Evolutionary conservation across 2,888 invertebrate species (phyloP).

Genomic region (Elysia crispata): DNA sequence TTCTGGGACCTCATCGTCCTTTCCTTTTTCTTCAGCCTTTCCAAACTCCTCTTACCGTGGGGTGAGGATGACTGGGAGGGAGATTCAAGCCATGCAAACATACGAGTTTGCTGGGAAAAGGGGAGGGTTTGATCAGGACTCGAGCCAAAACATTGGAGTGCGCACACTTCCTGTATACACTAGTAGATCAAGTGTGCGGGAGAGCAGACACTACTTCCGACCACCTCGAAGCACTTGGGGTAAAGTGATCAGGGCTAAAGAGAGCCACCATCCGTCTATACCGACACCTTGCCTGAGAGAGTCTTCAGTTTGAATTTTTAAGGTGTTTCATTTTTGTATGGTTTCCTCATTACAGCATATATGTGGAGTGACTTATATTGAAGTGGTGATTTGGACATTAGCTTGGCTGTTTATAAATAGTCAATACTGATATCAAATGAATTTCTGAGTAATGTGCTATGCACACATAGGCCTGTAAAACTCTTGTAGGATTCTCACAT

Average conservation of each 20-base stretch:
- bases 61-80: not conserved
- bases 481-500: too few relatives aligned
- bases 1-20: too few relatives aligned
- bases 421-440: too few relatives aligned
- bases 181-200: constrained; percentile 10
- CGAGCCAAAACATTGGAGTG: not conserved
- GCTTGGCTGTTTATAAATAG: too few relatives aligned
- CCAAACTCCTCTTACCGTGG: constrained; percentile 28
- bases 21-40: constrained; percentile 20
- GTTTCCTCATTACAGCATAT: too few relatives aligned
- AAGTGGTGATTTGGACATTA: too few relatives aligned
- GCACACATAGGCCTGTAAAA: too few relatives aligned
- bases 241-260: constrained; percentile 23
- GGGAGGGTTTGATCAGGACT: not conserved
- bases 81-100: not conserved
- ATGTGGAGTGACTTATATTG: too few relatives aligned
- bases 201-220: constrained; percentile 31
- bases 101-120: not conserved
- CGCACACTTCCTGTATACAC: constrained; percentile 29
- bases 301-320: constrained; percentile 53
- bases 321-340: too few relatives aligned
- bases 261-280: constrained; percentile 25
- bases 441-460: too few relatives aligned
- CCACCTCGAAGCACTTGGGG: constrained; percentile 39
- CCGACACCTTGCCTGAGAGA: constrained; percentile 52